phyloP scores from a whole-genome alignment of 2,113 vertebrate genomes.

The Ptyas mucosa region DNA sequence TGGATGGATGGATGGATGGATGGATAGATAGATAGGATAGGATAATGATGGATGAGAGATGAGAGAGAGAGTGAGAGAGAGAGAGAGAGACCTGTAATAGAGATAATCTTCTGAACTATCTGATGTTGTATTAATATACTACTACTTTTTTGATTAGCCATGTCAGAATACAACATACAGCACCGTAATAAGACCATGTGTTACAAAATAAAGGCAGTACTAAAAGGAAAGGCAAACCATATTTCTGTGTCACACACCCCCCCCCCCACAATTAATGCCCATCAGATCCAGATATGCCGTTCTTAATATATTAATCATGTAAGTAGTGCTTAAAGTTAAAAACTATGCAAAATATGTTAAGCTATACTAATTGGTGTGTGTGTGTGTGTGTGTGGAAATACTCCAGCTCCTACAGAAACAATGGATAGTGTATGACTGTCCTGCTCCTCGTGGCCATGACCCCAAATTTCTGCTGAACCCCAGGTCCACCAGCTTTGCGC shows the following conservation, averaged over 20 bases:
- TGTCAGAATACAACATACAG: not conserved
- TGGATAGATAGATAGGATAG: too few relatives aligned
- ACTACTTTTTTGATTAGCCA: not conserved
- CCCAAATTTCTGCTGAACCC: slow-evolving; percentile 23
- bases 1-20: too few relatives aligned
- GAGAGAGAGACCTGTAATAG: not conserved
- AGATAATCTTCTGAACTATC: not conserved
- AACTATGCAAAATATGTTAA: not conserved
- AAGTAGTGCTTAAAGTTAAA: not conserved
- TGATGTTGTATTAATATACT: not conserved
- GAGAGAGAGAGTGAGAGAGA: not conserved
- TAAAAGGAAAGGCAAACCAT: not conserved
- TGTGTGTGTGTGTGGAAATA: too few relatives aligned
- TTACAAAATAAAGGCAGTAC: not conserved
- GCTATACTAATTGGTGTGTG: not conserved
- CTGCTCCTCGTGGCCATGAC: slow-evolving; percentile 1
- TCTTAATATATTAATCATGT: not conserved
- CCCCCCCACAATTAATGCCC: not conserved
- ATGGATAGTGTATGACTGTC: not conserved
- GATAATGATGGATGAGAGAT: not conserved
- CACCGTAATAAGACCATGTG: not conserved
- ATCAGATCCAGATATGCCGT: not conserved
- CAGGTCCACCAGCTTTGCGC: slow-evolving; percentile 31
- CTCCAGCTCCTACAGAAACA: not conserved
- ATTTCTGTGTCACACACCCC: not conserved